Percentiles rank a stretch among this genome's conserved stretches.
phyloP scores from a whole-genome alignment of 2,797 vertebrate species.

The Propithecus deckenii region DNA sequence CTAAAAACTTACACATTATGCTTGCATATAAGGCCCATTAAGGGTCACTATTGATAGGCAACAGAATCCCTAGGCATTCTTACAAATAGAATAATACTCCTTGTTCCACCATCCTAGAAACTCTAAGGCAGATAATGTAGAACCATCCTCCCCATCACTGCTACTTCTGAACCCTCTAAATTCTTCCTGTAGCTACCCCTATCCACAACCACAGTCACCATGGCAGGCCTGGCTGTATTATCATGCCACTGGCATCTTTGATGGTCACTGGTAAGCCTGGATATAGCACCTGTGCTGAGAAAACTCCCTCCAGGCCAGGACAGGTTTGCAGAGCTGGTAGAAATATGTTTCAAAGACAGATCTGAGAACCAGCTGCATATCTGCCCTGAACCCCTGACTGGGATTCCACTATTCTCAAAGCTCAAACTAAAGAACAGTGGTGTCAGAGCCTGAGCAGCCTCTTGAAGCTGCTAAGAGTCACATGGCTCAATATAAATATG shows the following conservation, averaged over 20 bases:
- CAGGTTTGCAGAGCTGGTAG: not conserved
- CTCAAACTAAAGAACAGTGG: not conserved
- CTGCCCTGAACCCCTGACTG: not conserved
- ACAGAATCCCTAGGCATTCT: not conserved
- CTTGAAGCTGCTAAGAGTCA: not conserved
- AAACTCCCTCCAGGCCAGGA: not conserved
- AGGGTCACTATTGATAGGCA: not conserved
- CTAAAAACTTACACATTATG: not conserved
- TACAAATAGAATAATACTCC: not conserved
- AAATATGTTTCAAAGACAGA: not conserved
- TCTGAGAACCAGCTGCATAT: not conserved
- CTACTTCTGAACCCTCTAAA: not conserved
- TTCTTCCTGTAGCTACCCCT: not conserved
- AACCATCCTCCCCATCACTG: not conserved
- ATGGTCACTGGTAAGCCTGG: not conserved
- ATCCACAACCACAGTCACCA: not conserved
- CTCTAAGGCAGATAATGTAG: not conserved
- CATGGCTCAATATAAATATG: not conserved
- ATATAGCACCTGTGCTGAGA: not conserved
- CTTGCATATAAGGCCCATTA: not conserved
- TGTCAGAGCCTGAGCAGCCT: not conserved
- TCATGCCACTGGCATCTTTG: not conserved
- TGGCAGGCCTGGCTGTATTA: not conserved
- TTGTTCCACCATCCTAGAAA: conserved; percentile 23
- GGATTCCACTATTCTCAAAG: not conserved